A percentile compares a stretch with the other conserved stretches of the same genome.
These are phyloP conservation scores for Hylomyscus alleni DNA, from an alignment of 2,797 vertebrate genomes.

Conservation along the genomic window DNA sequence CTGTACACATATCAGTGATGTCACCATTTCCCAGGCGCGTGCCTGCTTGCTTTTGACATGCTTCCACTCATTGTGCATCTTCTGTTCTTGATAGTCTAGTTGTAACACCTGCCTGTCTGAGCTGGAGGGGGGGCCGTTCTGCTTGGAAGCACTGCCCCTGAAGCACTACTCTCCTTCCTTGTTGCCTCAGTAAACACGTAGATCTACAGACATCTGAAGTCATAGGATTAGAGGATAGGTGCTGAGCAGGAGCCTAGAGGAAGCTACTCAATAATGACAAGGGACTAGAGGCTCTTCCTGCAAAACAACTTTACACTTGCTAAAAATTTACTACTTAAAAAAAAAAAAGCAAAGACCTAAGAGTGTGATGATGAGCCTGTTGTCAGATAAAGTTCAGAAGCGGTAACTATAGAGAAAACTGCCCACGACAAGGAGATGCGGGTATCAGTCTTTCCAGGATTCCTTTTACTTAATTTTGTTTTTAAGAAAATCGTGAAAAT, in stretches of 20 bases:
- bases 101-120: not conserved
- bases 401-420: not conserved
- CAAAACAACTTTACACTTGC: not conserved
- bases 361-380: not conserved
- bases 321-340: not conserved
- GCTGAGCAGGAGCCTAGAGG: not conserved
- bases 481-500: not conserved
- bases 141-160: not conserved
- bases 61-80: not conserved
- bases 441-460: not conserved
- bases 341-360: not conserved
- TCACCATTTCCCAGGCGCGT: not conserved
- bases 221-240: fast-evolving
- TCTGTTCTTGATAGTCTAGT: not conserved
- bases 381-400: not conserved
- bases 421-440: not conserved
- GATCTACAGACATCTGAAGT: not conserved
- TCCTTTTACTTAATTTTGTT: not conserved
- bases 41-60: not conserved
- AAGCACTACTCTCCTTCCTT: not conserved
- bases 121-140: not conserved
- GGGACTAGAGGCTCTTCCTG: not conserved
- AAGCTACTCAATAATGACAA: not conserved
- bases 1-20: not conserved
- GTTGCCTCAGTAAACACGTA: not conserved